Percentiles rank a stretch among this genome's conserved stretches.
Evolutionary conservation across 2,113 vertebrate genomes (phyloP).

Genomic region (Heptranchias perlo): DNA sequence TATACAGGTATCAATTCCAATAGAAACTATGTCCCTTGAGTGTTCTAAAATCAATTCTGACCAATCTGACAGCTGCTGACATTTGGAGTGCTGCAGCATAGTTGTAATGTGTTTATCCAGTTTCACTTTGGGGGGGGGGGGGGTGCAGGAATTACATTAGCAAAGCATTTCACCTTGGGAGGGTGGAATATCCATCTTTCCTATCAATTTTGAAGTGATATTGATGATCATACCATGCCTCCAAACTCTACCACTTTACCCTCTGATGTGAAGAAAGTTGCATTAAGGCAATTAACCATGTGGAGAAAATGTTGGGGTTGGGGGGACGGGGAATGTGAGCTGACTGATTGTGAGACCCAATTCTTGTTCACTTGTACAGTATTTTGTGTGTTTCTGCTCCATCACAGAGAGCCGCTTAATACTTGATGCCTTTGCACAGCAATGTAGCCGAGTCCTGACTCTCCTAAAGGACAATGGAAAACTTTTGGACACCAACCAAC

Average conservation of each 20-base stretch:
- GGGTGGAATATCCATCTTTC: not conserved
- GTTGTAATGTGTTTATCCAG: not conserved
- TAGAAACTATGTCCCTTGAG: not conserved
- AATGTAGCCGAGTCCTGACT: conserved; percentile 93
- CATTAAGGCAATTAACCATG: not conserved
- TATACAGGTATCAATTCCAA: not conserved
- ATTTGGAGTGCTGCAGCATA: not conserved
- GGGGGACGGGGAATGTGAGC: not conserved
- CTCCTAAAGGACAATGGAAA: conserved; percentile 89
- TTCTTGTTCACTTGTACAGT: not conserved
- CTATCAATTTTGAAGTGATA: not conserved
- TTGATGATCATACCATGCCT: not conserved
- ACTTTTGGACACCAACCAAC: conserved; percentile 72
- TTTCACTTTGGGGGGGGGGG: not conserved
- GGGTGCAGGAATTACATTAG: not conserved
- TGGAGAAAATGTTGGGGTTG: not conserved
- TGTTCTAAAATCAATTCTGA: not conserved
- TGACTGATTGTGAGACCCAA: not conserved
- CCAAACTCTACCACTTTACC: not conserved
- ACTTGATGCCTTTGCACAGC: conserved; percentile 93
- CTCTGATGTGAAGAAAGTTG: not conserved
- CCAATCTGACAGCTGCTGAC: not conserved
- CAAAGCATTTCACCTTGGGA: not conserved
- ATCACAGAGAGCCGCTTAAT: conserved; percentile 87
- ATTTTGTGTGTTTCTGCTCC: not conserved